Evolutionary conservation across 2,797 vertebrate genomes (phyloP), one percentile per base, ranked within the genome.

Genomic region (Neoniphon sammara): DNA sequence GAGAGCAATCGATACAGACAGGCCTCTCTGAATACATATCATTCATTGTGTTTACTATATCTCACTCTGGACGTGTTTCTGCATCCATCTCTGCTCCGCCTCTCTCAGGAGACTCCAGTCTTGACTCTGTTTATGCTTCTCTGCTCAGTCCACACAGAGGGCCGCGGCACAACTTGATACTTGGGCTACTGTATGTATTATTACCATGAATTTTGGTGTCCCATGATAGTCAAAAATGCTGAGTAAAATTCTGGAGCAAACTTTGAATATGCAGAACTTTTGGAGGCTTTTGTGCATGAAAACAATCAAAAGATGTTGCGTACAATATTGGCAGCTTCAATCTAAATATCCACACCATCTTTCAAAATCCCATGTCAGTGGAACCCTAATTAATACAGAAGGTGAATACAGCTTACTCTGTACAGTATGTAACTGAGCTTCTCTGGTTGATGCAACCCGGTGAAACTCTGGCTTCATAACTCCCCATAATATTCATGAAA

Each of bases 361-460:
- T 39, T 39, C 36, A 39, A 12, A 39, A 39, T 3, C 36, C 36
- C 36, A 10, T 39, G 36, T 12, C 36, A 39, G 36, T 39, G 10
- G 36, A 39, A 12, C 36, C 42, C 15, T 6, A 18, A 46, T 65
- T 39, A 63, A 56, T 44, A 17, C 79, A 15, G 5, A 12, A 6
- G 56, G 34, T 60, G 46, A 69, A 47, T 47, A 49, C 34, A 27
- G 56, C 73, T 78, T 58, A 66, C 39, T 81, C n/a, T 65, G 76
- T 78, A 66, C 55, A 78, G 50, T 61, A 70, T 17, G 9, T 18
- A 66, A 36, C 15, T 2, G 3, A 60, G 44, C 52, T 49, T 1
- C 54, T 54, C 47, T 62, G 71, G 66, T 86, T 91, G 87, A 90
- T 61, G 90, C 88, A 91, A 91, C 63, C 34, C 31, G 52, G 9